These are phyloP conservation scores for Scartelaos histophorus DNA, from an alignment of 2,113 vertebrate genomes.

Conservation along the genomic window DNA sequence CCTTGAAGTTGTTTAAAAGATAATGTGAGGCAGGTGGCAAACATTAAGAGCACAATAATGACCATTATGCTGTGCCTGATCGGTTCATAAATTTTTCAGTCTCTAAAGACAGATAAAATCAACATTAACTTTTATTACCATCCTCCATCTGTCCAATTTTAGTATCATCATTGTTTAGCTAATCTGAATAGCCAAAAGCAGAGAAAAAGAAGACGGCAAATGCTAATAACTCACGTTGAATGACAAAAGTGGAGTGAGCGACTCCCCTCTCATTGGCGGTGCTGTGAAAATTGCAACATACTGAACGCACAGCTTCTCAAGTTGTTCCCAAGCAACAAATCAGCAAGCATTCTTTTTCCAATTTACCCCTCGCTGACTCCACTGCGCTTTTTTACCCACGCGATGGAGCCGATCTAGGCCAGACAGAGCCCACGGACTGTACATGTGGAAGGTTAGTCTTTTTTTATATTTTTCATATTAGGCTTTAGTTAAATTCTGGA, in stretches of 20 bases:
- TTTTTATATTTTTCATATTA: background rate
- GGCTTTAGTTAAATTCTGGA: background rate
- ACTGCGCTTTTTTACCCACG: conserved; percentile 22
- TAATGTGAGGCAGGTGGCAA: background rate
- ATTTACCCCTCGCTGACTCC: conserved; percentile 40
- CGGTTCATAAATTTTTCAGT: background rate
- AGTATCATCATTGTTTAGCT: background rate
- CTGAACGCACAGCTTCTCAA: conserved; percentile 19
- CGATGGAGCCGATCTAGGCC: background rate
- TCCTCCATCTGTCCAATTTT: background rate
- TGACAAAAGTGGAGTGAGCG: conserved; percentile 1
- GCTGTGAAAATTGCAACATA: conserved; percentile 28
- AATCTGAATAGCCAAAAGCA: background rate
- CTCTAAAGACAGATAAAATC: conserved; percentile 1
- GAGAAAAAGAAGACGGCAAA: conserved; percentile 2
- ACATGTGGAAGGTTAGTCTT: background rate
- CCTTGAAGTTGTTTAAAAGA: background rate
- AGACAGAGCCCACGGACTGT: background rate
- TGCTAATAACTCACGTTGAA: background rate
- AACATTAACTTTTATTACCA: background rate
- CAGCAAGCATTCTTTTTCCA: conserved; percentile 36
- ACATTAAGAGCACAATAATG: background rate
- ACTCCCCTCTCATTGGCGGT: background rate
- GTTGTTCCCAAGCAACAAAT: conserved; percentile 50
- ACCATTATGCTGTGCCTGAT: background rate